Evolutionary conservation across 2,113 vertebrate genomes (phyloP).

Genomic region (Dryoscopus gambensis): DNA sequence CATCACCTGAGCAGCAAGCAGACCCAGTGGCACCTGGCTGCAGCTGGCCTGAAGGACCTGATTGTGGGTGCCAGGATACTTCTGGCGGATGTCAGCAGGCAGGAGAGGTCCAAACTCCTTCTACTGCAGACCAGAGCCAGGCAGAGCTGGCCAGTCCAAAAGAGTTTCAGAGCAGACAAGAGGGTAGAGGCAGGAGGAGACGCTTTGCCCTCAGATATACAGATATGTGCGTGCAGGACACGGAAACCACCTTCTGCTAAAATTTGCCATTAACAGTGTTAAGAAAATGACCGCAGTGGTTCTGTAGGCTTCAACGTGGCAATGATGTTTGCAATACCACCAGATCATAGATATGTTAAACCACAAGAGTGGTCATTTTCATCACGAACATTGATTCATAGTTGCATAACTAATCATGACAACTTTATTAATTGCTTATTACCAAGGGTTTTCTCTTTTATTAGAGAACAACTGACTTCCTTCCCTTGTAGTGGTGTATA

Average conservation of each 20-base stretch:
- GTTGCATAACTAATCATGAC: conserved; percentile 77
- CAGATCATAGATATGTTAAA: conserved; percentile 30
- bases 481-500: conserved; percentile 67
- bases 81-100: background rate
- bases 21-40: background rate
- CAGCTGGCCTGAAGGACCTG: background rate
- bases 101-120: background rate
- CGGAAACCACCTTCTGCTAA: background rate
- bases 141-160: background rate
- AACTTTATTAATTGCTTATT: conserved; percentile 81
- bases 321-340: background rate
- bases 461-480: conserved; percentile 79
- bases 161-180: background rate
- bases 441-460: conserved; percentile 78
- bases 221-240: background rate
- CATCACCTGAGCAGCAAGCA: background rate
- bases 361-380: conserved; percentile 63
- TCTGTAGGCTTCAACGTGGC: background rate
- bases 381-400: conserved; percentile 70
- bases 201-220: background rate
- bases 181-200: background rate
- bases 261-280: background rate
- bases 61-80: accelerated
- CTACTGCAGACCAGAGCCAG: background rate
- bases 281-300: background rate